Conservation (phyloP, 2,797 vertebrate species). For the Calcarius lapponicus region DNA sequence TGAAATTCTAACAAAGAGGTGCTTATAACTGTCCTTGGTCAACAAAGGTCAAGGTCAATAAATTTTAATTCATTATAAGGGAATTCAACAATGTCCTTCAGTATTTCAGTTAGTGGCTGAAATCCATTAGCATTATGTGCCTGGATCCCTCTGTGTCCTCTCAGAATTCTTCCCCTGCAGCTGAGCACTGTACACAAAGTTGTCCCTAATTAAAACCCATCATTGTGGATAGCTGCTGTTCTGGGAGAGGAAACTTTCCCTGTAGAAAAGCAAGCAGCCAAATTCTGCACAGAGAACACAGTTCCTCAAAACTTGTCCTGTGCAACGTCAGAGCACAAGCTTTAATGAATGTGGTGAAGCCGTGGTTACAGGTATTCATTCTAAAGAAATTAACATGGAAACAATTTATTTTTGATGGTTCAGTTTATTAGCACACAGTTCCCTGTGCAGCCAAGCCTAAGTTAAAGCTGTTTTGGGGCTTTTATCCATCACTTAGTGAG, state of each 20-base stretch:
- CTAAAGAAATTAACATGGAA: background rate
- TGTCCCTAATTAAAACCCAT: background rate
- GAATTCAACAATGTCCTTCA: background rate
- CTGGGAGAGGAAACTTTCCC: background rate
- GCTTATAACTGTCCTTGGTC: background rate
- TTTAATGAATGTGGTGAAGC: background rate
- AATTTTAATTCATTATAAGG: background rate
- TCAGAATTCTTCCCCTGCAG: too few relatives aligned
- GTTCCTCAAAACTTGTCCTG: background rate
- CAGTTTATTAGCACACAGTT: background rate
- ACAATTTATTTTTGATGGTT: background rate
- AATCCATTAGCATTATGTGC: background rate
- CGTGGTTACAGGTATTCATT: background rate
- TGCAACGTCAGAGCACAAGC: background rate
- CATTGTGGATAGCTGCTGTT: background rate
- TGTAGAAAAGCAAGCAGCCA: background rate
- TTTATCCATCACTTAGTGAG: background rate
- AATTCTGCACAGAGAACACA: background rate
- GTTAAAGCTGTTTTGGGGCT: constrained; percentile 9
- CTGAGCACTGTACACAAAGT: background rate
- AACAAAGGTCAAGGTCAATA: background rate
- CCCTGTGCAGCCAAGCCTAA: constrained; percentile 35
- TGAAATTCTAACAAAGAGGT: background rate
- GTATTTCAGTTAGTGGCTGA: background rate
- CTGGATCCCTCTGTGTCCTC: background rate